Evolutionary conservation across 2,113 vertebrate genomes (phyloP).

Genomic region (Brachirus orientalis): DNA sequence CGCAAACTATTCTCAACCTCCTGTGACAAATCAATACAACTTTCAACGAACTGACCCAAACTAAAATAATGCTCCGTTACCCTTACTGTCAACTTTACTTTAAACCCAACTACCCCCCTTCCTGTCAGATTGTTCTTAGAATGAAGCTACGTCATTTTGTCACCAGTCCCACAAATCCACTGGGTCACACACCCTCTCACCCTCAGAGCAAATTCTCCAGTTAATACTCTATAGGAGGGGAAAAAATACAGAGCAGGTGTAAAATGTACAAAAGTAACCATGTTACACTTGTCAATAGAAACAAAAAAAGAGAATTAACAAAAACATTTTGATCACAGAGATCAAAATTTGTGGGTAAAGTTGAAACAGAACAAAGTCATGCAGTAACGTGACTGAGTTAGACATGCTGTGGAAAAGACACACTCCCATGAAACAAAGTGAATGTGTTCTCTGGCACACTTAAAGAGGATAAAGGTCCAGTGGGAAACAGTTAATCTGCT

Average conservation of each 20-base stretch:
- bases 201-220: slow-evolving; percentile 16
- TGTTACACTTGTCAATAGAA: background rate
- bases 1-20: slow-evolving; percentile 21
- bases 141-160: slow-evolving; percentile 55
- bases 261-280: slow-evolving; percentile 15
- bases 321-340: slow-evolving; percentile 66
- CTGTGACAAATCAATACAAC: background rate
- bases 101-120: background rate
- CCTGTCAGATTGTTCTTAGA: slow-evolving; percentile 38
- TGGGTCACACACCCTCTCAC: slow-evolving; percentile 2
- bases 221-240: slow-evolving; percentile 8
- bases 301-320: slow-evolving; percentile 8
- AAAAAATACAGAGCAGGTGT: slow-evolving; percentile 28
- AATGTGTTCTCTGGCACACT: slow-evolving; percentile 31
- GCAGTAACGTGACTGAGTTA: slow-evolving; percentile 59
- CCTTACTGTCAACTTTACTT: slow-evolving; percentile 17
- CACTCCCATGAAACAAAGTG: slow-evolving; percentile 8
- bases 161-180: slow-evolving; percentile 31
- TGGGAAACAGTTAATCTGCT: no score
- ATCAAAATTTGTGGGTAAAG: slow-evolving; percentile 65
- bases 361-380: slow-evolving; percentile 67
- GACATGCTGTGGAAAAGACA: slow-evolving; percentile 4
- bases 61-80: background rate
- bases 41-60: no score
- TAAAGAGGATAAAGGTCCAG: background rate